Percentiles rank a stretch among this genome's conserved stretches.
Conservation (phyloP, 2,888 invertebrate genomes). For the Ctena decussata region DNA sequence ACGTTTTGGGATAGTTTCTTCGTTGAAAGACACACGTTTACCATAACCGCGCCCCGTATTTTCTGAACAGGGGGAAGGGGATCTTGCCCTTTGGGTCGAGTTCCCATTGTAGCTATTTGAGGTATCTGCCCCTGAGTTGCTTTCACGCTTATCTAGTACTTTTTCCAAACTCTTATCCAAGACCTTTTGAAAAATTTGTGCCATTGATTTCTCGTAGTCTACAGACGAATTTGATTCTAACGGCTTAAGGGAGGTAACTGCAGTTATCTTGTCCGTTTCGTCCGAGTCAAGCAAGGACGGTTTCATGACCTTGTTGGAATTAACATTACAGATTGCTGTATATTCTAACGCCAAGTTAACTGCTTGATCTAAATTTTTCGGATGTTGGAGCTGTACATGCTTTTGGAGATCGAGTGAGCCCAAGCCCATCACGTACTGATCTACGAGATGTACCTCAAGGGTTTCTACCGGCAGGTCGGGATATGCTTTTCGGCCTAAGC, state of each 20-base stretch:
- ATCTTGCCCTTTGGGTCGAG: not conserved
- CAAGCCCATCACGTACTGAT: not conserved
- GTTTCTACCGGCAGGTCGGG: not conserved
- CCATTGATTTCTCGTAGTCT: not conserved
- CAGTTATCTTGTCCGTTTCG: not conserved
- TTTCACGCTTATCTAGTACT: not conserved
- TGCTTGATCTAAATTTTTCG: too few relatives aligned
- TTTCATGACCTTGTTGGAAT: not conserved
- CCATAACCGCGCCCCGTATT: not conserved
- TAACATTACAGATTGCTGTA: constrained; percentile 4
- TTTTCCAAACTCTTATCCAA: not conserved
- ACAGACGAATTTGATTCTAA: not conserved
- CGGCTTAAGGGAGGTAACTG: not conserved
- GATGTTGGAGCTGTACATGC: not conserved
- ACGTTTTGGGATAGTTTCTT: not conserved
- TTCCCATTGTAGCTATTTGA: not conserved
- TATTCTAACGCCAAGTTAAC: too few relatives aligned
- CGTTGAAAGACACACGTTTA: not conserved
- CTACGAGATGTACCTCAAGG: not conserved
- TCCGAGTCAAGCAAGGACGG: not conserved
- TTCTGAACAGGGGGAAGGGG: not conserved
- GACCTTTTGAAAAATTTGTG: too few relatives aligned
- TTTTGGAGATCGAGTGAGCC: not conserved
- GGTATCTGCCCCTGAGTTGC: not conserved
- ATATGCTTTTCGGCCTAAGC: constrained; percentile 2